Conservation (phyloP, 2,113 vertebrate species). For the Ahaetulla prasina region DNA sequence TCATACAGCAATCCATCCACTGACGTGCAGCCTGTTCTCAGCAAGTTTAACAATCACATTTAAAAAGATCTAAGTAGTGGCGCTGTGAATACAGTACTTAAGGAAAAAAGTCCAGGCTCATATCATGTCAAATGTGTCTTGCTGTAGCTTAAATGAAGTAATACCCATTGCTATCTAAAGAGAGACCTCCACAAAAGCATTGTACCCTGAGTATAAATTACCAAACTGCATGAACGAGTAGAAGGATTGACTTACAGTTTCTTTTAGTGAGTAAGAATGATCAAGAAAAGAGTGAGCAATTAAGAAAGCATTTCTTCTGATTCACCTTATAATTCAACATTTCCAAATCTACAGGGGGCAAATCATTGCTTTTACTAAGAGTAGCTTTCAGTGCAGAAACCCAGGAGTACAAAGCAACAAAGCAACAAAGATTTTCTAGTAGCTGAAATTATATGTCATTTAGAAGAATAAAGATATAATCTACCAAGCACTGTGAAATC, state of each 20-base stretch:
- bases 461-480: conserved; percentile 18
- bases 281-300: neutral
- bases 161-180: neutral
- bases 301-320: neutral
- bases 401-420: neutral
- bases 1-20: neutral
- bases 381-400: conserved; percentile 3
- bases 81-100: neutral
- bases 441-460: neutral
- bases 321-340: neutral
- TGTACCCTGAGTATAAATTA: neutral
- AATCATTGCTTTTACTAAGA: conserved; percentile 7
- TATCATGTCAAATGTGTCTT: neutral
- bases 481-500: neutral
- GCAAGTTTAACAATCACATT: neutral
- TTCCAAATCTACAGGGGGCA: neutral
- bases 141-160: neutral
- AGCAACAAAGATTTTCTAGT: neutral
- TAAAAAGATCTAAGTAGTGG: neutral
- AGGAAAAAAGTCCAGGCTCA: neutral
- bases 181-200: neutral
- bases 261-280: neutral
- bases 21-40: neutral
- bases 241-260: neutral
- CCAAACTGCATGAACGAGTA: neutral